A percentile compares a stretch with the other conserved stretches of the same genome.
Conservation (phyloP, 2,888 invertebrate species). For the Campoplex capitator region DNA sequence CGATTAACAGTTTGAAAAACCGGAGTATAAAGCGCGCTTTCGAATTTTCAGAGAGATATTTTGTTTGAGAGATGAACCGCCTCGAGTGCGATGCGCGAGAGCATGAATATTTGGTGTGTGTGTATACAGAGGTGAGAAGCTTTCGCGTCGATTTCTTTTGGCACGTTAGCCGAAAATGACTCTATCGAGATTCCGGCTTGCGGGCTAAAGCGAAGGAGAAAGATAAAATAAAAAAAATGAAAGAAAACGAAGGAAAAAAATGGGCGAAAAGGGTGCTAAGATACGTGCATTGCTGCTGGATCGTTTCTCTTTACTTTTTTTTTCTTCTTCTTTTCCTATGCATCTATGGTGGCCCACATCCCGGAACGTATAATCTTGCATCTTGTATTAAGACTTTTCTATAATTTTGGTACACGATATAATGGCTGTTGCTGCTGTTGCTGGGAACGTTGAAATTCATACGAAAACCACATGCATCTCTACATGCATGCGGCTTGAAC, state of each 20-base stretch:
- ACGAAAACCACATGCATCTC: background rate
- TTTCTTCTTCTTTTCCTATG: background rate
- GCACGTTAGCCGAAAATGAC: constrained; percentile 72
- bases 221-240: constrained; percentile 9
- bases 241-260: constrained; percentile 33
- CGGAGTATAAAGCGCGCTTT: constrained; percentile 8
- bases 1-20: constrained; percentile 48
- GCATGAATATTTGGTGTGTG: constrained; percentile 18
- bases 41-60: constrained; percentile 30
- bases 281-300: constrained; percentile 38
- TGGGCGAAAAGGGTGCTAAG: constrained; percentile 31
- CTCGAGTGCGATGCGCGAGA: constrained; percentile 29
- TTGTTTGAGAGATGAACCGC: constrained; percentile 23
- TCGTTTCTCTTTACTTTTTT: constrained; percentile 37
- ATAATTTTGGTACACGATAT: constrained; percentile 70
- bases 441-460: constrained; percentile 11
- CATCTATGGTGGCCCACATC: constrained; percentile 16
- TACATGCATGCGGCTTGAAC: background rate
- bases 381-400: constrained; percentile 65
- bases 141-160: constrained; percentile 31
- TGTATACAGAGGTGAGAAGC: constrained; percentile 10
- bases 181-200: constrained; percentile 71
- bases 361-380: constrained; percentile 60
- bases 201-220: constrained; percentile 65
- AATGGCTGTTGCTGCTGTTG: constrained; percentile 2